These are phyloP conservation scores for Lasioglossum oenotherae DNA, from an alignment of 2,888 invertebrate genomes.

Conservation along the genomic window DNA sequence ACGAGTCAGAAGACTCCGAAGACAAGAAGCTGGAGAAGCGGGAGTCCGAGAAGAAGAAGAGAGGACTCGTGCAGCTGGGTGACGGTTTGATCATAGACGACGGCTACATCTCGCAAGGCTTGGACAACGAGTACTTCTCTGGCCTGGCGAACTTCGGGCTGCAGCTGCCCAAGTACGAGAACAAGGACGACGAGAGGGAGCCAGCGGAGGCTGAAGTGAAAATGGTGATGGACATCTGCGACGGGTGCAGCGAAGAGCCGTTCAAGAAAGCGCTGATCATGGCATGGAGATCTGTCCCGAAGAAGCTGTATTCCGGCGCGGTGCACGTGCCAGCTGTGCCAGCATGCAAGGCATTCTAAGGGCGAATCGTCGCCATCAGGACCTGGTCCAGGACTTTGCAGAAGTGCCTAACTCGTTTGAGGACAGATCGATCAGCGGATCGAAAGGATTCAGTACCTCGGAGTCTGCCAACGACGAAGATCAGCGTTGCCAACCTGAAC, in stretches of 20 bases:
- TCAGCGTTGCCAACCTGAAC: neutral
- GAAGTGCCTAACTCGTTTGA: neutral
- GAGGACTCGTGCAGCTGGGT: conserved; percentile 88
- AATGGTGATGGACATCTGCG: conserved; percentile 92
- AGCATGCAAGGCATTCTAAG: conserved; percentile 88
- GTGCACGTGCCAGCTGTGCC: conserved; percentile 89
- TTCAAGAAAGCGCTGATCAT: conserved; percentile 92
- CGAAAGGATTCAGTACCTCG: neutral
- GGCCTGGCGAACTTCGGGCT: conserved; percentile 91
- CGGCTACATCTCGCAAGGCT: conserved; percentile 84
- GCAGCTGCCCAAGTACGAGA: conserved; percentile 83
- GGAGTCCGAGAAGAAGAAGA: conserved; percentile 85
- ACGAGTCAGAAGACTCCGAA: conserved; percentile 4
- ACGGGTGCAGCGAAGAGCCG: conserved; percentile 91
- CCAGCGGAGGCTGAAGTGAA: conserved; percentile 94
- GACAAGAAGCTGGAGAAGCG: conserved; percentile 63
- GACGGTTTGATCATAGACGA: conserved; percentile 90
- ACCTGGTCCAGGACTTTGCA: neutral
- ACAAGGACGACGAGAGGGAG: conserved; percentile 89
- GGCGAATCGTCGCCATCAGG: neutral
- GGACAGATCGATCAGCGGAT: neutral
- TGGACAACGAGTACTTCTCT: conserved; percentile 86
- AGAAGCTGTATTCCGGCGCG: conserved; percentile 90
- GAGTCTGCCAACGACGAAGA: neutral
- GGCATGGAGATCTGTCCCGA: conserved; percentile 91